A percentile compares a stretch with the other conserved stretches of the same genome.
These are phyloP conservation scores for Sicus ferrugineus DNA, from an alignment of 2,888 invertebrate genomes.

Conservation along the genomic window DNA sequence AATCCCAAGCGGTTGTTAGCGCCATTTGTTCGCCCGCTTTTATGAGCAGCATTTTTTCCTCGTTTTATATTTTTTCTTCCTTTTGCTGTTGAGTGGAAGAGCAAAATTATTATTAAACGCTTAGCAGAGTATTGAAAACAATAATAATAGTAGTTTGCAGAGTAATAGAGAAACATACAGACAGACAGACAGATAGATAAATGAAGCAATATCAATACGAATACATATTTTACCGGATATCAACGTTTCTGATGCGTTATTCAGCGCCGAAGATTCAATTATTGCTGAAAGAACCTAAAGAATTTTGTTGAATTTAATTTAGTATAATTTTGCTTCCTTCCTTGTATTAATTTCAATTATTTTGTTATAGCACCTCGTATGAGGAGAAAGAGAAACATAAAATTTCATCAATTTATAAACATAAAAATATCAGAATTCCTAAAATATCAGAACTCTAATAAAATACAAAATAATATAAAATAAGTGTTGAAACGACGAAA, in stretches of 20 bases:
- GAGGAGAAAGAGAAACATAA: no score
- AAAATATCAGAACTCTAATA: no score
- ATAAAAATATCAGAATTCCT: background rate
- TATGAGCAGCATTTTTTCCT: background rate
- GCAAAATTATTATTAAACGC: constrained; percentile 30
- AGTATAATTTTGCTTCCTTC: no score
- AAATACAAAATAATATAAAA: no score
- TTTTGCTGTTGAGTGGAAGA: background rate
- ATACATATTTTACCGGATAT: constrained; percentile 24
- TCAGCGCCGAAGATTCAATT: background rate
- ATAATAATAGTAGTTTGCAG: constrained; percentile 22
- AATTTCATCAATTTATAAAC: background rate
- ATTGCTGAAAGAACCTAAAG: background rate
- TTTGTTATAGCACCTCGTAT: no score
- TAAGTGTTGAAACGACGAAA: no score
- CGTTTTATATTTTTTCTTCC: background rate
- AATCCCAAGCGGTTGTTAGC: constrained; percentile 21
- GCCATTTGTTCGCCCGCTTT: constrained; percentile 5
- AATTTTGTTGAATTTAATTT: no score
- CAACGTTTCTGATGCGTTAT: constrained; percentile 1
- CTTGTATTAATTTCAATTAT: no score
- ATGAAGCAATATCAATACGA: constrained; percentile 21
- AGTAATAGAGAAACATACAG: constrained; percentile 2
- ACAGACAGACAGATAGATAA: background rate
- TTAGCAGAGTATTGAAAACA: constrained; percentile 29